Evolutionary conservation across 2,113 vertebrate genomes (phyloP), one percentile per base, ranked within the genome.

Genomic region (Brachyhypopomus occidentalis): DNA sequence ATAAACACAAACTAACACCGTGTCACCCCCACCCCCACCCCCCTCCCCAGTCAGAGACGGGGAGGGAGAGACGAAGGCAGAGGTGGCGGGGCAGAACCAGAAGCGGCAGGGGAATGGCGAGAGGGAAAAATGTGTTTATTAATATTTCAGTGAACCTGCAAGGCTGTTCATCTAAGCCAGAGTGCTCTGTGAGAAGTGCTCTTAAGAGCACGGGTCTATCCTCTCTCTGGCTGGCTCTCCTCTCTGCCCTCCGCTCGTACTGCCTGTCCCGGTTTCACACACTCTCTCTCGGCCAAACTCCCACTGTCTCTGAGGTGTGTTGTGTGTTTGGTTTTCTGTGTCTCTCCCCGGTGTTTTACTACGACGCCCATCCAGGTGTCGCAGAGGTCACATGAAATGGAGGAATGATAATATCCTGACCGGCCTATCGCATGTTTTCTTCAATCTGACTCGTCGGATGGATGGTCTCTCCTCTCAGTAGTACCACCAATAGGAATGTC

Each of bases 231-330:
- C 20, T 60, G 2, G n/a, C 6, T 64, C 23, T 23, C 11, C 25
- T 25, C 25, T 63, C 30, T 23, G 20, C 38, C 2, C 23, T 12
- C 34, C 11, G 74, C 16, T 22, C 62, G 20, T 77, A 20, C 78
- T 41, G 56, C 12, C n/a, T 59, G 34, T 66, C 41, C 66, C 77
- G 58, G 78, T 34, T 38, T 64, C 25, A 30, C 9, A 27, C 5
- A 16, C 27, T 12, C 86, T 87, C 85, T 88, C 78, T 82, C 70
- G 81, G 82, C 78, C 30, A 55, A 62, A 77, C 19, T 77, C 5
- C 8, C 60, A 17, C 71, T 59, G 52, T 30, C 56, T 64, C 62
- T n/a, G 19, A 1, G 6, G 19, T 60, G 2, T 22, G 6, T n/a
- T n/a, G 6, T 60, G 3, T 60, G 58, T 8, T 60, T 60, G 19